A percentile compares a stretch with the other conserved stretches of the same genome.
Conservation (phyloP, 2,797 vertebrate species). For the Carduelis carduelis region DNA sequence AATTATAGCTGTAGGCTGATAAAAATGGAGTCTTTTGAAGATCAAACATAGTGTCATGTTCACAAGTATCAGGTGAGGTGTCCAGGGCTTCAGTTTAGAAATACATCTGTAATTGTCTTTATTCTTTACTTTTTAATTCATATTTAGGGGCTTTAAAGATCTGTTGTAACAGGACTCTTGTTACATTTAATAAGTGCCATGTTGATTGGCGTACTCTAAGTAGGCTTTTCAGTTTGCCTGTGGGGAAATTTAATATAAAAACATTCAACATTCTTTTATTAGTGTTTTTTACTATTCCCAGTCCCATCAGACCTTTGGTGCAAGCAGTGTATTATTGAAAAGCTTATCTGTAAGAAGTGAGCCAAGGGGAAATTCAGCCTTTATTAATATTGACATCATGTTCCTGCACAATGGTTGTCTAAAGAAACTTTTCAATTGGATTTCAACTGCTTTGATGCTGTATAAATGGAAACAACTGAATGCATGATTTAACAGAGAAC, state of each 20-base stretch:
- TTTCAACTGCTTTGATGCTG: constrained; percentile 79
- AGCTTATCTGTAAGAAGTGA: constrained; percentile 84
- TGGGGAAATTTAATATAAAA: constrained; percentile 85
- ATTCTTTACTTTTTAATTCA: constrained; percentile 79
- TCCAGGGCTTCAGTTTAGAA: constrained; percentile 71
- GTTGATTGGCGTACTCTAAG: constrained; percentile 83
- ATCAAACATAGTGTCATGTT: constrained; percentile 60
- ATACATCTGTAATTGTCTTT: constrained; percentile 75
- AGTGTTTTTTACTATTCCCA: constrained; percentile 85
- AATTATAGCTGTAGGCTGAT: constrained; percentile 35
- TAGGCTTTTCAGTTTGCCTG: constrained; percentile 83
- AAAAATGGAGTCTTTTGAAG: constrained; percentile 58
- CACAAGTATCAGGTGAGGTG: constrained; percentile 55
- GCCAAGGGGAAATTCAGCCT: constrained; percentile 83
- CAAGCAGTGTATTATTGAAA: constrained; percentile 84
- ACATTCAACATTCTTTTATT: constrained; percentile 86
- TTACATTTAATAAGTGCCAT: constrained; percentile 84
- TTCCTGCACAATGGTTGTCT: constrained; percentile 81
- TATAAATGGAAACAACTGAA: constrained; percentile 80
- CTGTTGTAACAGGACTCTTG: constrained; percentile 82
- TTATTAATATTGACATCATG: constrained; percentile 87
- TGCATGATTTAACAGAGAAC: constrained; percentile 75
- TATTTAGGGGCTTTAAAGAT: constrained; percentile 81
- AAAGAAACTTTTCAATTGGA: constrained; percentile 83
- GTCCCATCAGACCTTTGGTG: constrained; percentile 84